Base-by-base conservation (phyloP, 2,888 invertebrate genomes). In the Macrophya annulata region DNA sequence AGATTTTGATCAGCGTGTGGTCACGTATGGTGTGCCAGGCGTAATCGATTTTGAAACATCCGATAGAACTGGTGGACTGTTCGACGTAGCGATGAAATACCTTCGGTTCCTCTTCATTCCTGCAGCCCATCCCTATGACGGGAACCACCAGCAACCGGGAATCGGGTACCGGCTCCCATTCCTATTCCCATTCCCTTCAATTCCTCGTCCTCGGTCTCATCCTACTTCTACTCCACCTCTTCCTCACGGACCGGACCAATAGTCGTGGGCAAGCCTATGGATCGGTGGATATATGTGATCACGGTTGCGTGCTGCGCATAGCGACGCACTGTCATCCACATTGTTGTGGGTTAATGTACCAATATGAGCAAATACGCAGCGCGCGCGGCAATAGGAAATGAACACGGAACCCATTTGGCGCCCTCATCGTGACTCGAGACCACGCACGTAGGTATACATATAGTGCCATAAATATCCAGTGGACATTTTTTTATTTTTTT, bases 291-390 rank as follows among this genome's bases (percentile, higher is more conserved):
- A 81, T 83, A 83, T 83, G 55, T 55, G 85, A 85, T 82, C 79
- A 79, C 72, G 81, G 71, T 82, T 84, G 74, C 84, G 84, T 79
- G 83, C 83, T 51, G 31, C 84, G 87, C 87, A 86, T 87, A 86
- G 79, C 87, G 86, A 79, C 88, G 83, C 86, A 85, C 85, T 88
- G 88, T 88, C 87, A 88, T 87, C 86, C 87, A 87, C 88, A 88
- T 88, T 88, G 88, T 88, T 88, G 88, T 87, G 87, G 88, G 84
- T 85, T 87, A 86, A 85, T 87, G 83, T 83, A 71, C 83, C 83
- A 71, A 83, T 83, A 83, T 83, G 55, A 68, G 83, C 25, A 71
- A 65, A 83, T 65, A 83, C 71, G 68, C 62, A 21, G 51, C 40
- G 59, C 45, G 43, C 40, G 25, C 12, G 55, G 81, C 81, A 81